phyloP scores from a whole-genome alignment of 1,140 invertebrate species.

The Mizuhopecten yessoensis region DNA sequence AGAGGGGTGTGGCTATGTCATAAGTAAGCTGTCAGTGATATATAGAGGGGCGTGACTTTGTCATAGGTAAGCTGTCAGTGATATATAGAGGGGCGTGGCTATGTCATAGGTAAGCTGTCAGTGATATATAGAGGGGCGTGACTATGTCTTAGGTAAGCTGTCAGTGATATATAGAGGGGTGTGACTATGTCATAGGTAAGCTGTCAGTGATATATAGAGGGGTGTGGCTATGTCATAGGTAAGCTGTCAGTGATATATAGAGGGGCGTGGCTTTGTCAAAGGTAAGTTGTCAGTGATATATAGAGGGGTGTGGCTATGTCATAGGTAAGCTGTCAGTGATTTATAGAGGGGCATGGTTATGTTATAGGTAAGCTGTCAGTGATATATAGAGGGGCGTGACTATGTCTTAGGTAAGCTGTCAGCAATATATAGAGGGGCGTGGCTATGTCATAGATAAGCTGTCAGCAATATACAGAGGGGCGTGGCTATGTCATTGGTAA shows the following conservation, averaged over 20 bases:
- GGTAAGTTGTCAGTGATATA: neutral
- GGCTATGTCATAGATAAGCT: neutral
- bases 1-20: too few relatives aligned
- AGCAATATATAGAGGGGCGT: neutral
- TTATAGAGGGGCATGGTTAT: neutral
- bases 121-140: neutral
- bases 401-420: neutral
- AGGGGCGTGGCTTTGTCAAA: neutral
- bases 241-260: neutral
- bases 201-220: neutral
- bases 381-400: neutral
- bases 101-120: neutral
- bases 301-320: neutral
- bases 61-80: neutral
- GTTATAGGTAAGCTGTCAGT: neutral
- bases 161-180: neutral
- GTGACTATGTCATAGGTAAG: neutral
- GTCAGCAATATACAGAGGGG: neutral
- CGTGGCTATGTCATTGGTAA: neutral
- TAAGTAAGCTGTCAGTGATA: too few relatives aligned
- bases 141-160: neutral
- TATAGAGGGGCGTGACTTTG: neutral
- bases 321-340: neutral
- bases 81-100: neutral
- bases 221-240: neutral